Evolutionary conservation across 2,797 vertebrate species (phyloP).

Genomic region (Cryptoblepharus egeriae): DNA sequence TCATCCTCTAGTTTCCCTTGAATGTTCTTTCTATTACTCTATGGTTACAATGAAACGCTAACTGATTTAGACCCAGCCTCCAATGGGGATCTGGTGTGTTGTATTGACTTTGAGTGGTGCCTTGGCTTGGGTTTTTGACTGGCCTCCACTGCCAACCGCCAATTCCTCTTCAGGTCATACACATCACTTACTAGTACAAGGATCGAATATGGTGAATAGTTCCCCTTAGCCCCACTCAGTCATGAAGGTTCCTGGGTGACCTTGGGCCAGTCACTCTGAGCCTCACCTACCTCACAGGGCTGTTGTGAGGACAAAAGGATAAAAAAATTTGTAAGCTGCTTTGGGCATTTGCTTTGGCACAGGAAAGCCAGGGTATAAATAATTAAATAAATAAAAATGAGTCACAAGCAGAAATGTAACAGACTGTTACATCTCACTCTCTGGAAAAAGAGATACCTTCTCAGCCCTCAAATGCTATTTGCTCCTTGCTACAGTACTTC

Average conservation of each 20-base stretch:
- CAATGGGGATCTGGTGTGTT: not conserved
- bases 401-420: not conserved
- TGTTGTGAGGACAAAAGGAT: too few relatives aligned
- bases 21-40: not conserved
- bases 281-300: too few relatives aligned
- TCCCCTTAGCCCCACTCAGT: too few relatives aligned
- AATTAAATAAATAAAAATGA: too few relatives aligned
- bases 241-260: too few relatives aligned
- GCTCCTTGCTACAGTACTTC: not conserved
- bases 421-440: not conserved
- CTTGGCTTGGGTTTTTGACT: not conserved
- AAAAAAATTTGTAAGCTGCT: too few relatives aligned
- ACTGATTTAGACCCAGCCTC: not conserved
- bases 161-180: too few relatives aligned
- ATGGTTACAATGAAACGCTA: not conserved
- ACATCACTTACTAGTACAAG: not conserved
- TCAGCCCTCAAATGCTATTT: not conserved
- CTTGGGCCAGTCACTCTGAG: too few relatives aligned
- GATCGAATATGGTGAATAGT: not conserved
- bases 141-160: too few relatives aligned
- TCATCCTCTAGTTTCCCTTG: accelerated
- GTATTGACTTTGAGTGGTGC: not conserved
- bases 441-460: not conserved
- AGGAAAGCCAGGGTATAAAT: too few relatives aligned
- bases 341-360: too few relatives aligned